Evolutionary conservation across 2,888 invertebrate genomes (phyloP).

Genomic region (Iselma pallidipennis): DNA sequence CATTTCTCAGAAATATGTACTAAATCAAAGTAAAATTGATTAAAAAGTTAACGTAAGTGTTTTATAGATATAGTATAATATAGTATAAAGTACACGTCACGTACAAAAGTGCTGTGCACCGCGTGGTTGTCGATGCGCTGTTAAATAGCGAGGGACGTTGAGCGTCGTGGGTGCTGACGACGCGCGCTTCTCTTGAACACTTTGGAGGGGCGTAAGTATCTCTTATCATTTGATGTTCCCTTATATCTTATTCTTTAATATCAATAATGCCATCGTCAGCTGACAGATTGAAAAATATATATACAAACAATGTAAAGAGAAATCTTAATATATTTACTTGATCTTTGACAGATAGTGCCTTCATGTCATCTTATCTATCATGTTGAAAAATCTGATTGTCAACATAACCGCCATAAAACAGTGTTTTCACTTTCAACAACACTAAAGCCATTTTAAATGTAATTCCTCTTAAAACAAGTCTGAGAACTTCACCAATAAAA

Average conservation of each 20-base stretch:
- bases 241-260: constrained; percentile 42
- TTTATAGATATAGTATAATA: constrained; percentile 7
- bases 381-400: neutral
- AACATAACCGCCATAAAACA: too few species aligned
- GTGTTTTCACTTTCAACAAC: too few species aligned
- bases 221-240: constrained; percentile 48
- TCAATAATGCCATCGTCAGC: constrained; percentile 36
- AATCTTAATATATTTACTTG: constrained; percentile 1
- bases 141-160: constrained; percentile 51
- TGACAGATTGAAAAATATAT: constrained; percentile 19
- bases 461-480: too few species aligned
- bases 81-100: constrained; percentile 25
- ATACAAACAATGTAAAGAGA: neutral
- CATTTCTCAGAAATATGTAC: constrained; percentile 1
- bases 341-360: constrained; percentile 3
- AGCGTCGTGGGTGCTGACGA: constrained; percentile 48
- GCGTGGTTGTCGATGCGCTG: constrained; percentile 48
- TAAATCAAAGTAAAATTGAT: constrained; percentile 4
- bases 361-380: neutral
- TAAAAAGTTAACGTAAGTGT: constrained; percentile 1
- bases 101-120: constrained; percentile 47
- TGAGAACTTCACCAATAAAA: neutral
- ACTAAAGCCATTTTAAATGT: too few species aligned
- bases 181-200: constrained; percentile 45
- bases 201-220: constrained; percentile 51